Evolutionary conservation across 2,113 vertebrate species (phyloP), one percentile per base, ranked within the genome.

Genomic region (Cepphus grylle): DNA sequence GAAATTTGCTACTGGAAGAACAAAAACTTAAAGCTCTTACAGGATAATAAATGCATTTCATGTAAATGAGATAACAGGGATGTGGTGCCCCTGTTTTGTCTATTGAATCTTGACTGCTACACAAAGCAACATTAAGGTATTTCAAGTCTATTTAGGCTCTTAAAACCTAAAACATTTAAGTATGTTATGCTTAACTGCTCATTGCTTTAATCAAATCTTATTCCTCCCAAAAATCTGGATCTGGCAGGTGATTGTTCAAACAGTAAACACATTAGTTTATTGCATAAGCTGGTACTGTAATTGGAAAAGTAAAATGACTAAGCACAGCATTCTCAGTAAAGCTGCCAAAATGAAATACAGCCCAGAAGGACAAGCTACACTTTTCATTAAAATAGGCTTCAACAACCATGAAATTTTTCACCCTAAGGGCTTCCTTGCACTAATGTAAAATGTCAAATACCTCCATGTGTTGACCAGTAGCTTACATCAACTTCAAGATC

Each of bases 241-340:
- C 49, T 95, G 85, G 40, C 95, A 85, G 74, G 82, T 93, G 88
- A 80, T 73, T 80, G 27, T 76, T 95, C 74, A 69, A 94, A 56
- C 3, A 26, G 45, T 92, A 90, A 95, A 90, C 81, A 67, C 20
- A 34, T 88, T 34, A 47, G 65, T 29, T 90, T 90, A 82, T 94
- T 96, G 79, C 58, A 53, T 93, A 69, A 92, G 52, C 66, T 77
- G 47, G 62, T 93, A 29, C 71, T 76, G 56, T 93, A 94, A 95
- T 52, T 90, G 81, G 70, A 72, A 92, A 94, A 52, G 79, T 93
- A 36, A 92, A 90, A 85, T 97, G 92, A 92, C 92, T 92, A 94
- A 95, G 92, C 96, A 88, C 55, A 82, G 19, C 16, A 23, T 78
- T 95, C 84, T 91, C 15, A 34, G 63, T 65, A 32, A 85, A 93